Base-by-base conservation (phyloP, 1,140 invertebrate genomes). In the Orius insidiosus region DNA sequence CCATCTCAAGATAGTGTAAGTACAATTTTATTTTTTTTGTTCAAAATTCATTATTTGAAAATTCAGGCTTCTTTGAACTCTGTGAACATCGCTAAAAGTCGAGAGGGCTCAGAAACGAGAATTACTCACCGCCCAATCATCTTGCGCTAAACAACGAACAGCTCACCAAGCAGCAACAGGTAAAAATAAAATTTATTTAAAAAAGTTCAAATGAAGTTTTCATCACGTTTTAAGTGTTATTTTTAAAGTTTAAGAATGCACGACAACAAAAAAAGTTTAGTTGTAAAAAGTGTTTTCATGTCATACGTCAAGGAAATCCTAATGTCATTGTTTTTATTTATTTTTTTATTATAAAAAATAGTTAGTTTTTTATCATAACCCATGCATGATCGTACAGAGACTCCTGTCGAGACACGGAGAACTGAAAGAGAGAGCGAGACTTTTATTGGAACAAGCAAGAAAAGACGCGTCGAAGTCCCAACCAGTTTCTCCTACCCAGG, bases 361-460 rank as follows among this genome's bases (percentile, higher is more conserved):
- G 24, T 24, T 24, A 24, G 24, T 24, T 24, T 24, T 24, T 24
- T 24, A 24, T 24, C 24, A 24, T 24, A 24, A 24, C 24, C 24
- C 24, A 7, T 24, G 47, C 33, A 24, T 51, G 42, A 38, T 39
- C 30, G 11, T 56, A 60, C 63, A 82, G 76, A 72, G 78, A 62
- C 65, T 81, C 56, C 61, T 83, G 56, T 77, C 75, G 54, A 73
- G 83, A 33, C 81, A 86, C 61, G 80, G 84, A 54, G 80, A 85
- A 66, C 69, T 94, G 54, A 82, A 85, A 62, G 87, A 93, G 71
- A 69, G 85, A 66, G 89, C 89, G 45, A 77, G 85, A 60, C 73
- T 85, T 60, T 70, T 96, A 62, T 70, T 94, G 54, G 86, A 94
- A 62, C 83, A 87, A 56, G 79, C 85, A 9, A 76, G 80, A 63